Base-by-base conservation (phyloP, 2,888 invertebrate genomes). In the Dexiosoma caninum region DNA sequence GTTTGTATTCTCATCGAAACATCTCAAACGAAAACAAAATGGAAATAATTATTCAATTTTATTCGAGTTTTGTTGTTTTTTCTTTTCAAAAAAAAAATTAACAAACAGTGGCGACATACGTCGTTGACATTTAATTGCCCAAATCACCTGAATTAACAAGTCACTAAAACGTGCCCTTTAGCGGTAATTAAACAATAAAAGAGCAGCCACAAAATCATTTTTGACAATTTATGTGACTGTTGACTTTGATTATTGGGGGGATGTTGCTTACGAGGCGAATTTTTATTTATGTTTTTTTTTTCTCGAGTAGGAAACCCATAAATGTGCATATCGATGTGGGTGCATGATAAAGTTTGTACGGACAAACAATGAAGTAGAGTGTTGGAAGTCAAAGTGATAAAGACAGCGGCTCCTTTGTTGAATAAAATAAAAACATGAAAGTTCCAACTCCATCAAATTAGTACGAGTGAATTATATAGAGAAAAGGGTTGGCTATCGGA, bases 51-150 rank as follows among this genome's bases (percentile, higher is more conserved):
- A 27, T 49, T 30, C 23, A 44, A 53, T 42, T 66, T 59, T 16
- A 49, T 67, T 49, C 32, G 19, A 27, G 4, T 27, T 53, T 35
- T 16, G 32, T 55, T 42, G 23, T 51, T 30, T 51, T 32, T 42
- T 40, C 37, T 16, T 10, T 23, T 16, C 3, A 40, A 46, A 57
- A 59, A 59, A 66, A 60, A 53, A 53, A 37, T 76, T 76, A 83
- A 82, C 80, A 82, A 83, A 81, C 81, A 82, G 64, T 81, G 82
- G 79, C 88, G 89, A 87, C 87, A 87, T 89, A 88, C 89, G 85
- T 86, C 88, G 86, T 86, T 87, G 88, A 86, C 87, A 88, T 88
- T 87, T 87, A 89, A 89, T 89, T 88, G 88, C 87, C 89, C 89
- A 88, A 88, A 81, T 81, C 77, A 81, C 81, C 81, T 81, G 81